A percentile compares a stretch with the other conserved stretches of the same genome.
phyloP scores from a whole-genome alignment of 2,888 invertebrate genomes.

The Gastrophysa polygoni region DNA sequence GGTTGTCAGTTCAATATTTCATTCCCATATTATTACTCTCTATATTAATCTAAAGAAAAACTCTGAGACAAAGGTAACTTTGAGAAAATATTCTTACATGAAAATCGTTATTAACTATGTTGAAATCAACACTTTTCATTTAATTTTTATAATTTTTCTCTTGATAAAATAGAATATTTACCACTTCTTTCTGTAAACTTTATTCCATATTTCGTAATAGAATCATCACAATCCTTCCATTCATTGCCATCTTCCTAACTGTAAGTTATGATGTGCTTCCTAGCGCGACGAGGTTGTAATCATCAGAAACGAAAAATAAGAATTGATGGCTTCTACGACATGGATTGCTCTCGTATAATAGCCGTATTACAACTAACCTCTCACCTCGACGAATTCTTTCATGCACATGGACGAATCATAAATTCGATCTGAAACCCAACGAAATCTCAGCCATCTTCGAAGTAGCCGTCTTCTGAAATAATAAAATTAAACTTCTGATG shows the following conservation, averaged over 20 bases:
- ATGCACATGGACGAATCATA: neutral
- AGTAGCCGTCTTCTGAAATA: neutral
- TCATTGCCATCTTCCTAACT: neutral
- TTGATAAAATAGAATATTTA: no score
- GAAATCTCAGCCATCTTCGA: neutral
- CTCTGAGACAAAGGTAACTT: no score
- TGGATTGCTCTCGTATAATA: neutral
- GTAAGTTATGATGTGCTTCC: neutral
- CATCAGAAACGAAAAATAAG: neutral
- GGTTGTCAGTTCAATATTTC: no score
- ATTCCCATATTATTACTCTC: no score
- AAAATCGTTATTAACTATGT: no score
- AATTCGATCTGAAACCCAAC: neutral
- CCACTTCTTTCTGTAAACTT: no score
- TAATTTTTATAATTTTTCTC: no score
- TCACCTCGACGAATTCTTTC: neutral
- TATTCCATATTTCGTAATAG: neutral
- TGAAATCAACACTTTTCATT: no score
- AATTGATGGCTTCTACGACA: neutral
- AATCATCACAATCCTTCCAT: neutral
- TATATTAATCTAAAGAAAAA: no score
- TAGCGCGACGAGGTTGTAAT: neutral
- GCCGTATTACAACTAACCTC: neutral
- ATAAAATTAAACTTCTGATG: neutral
- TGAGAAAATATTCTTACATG: no score